Evolutionary conservation across 2,888 invertebrate species (phyloP), one percentile per base, ranked within the genome.

Genomic region (Nasonovia ribisnigri): DNA sequence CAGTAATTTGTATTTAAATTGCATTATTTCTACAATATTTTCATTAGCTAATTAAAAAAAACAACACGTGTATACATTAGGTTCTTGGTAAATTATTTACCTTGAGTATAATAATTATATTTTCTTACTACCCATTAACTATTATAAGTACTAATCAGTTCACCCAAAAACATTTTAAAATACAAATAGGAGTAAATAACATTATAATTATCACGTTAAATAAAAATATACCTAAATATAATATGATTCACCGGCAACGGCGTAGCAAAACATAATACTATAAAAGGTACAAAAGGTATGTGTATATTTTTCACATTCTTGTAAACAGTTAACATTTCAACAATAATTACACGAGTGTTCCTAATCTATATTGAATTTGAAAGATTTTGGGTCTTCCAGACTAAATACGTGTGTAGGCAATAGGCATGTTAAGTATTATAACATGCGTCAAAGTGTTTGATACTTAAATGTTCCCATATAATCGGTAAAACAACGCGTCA

Each of bases 111-210:
- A 77, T 86, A 77, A 77, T 86, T 46, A 86, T 46, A 29, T 86
- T 86, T 86, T n/a, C 46, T 46, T n/a, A 86, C 16, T 48, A n/a
- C 5, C 43, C 5, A 77, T 77, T 77, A 77, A 77, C 77, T 36
- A 29, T 60, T 24, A 60, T 29, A 77, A 20, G 20, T 36, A 46
- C 43, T 86, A 86, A 86, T 86, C 86, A 29, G 16, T 29, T 46
- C 29, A 29, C 46, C 86, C 13, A 29, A 86, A 86, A 86, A 48
- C 43, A 86, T 86, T 86, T 86, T 48, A 86, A 86, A 46, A 46
- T 86, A 86, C 86, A 86, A 84, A 86, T 86, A 86, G 29, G 86
- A 86, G 86, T 43, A 29, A 86, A 48, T 86, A 86, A 77, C 77
- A 77, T 77, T 36, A 20, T 36, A 77, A 77, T 77, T 77, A 77